Evolutionary conservation across 2,113 vertebrate species (phyloP), one percentile per base, ranked within the genome.

Genomic region (Paedocypris sp.): DNA sequence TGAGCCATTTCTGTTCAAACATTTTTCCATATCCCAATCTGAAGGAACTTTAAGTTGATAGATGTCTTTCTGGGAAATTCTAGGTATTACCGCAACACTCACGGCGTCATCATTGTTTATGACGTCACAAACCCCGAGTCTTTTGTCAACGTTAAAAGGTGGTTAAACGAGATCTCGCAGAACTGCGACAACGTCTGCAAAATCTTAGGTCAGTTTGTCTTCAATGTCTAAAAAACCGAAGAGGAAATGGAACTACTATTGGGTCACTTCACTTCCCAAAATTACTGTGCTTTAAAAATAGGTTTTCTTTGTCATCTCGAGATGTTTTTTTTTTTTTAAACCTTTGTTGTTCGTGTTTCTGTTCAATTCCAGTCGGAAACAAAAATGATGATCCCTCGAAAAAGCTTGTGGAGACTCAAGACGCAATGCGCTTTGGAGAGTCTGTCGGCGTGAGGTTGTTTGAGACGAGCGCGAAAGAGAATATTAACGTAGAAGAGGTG

Each of bases 51-150:
- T n/a, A n/a, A n/a, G n/a, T n/a, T n/a, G n/a, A n/a, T n/a, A 57
- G 31, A n/a, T 22, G 6, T 64, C 4, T 25, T 35, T 23, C 25
- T 4, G 46, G 3, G 29, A 18, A 26, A 16, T 50, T n/a, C 1
- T 75, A 90, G 89, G 67, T 90, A 90, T 68, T 90, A 90, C 79
- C 80, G 87, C 15, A 88, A 89, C 77, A 90, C 89, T 0, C 89
- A 90, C 29, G 89, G 89, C 0, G 89, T 90, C 51, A 90, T 90
- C 16, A 83, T 90, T 0, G 88, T 90, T 1, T 90, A 89, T 18
- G 89, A 90, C n/a, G 88, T 90, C 46, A 90, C 88, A 0, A 90
- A 87, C 29, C 83, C 84, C 0, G 87, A 89, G 69, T 89, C 89
- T 0, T 90, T 89, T 31, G 82, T 90, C 0, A 90, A 89, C 0